Base-by-base conservation (phyloP, 2,113 vertebrate species). In the Microtus richardsoni region DNA sequence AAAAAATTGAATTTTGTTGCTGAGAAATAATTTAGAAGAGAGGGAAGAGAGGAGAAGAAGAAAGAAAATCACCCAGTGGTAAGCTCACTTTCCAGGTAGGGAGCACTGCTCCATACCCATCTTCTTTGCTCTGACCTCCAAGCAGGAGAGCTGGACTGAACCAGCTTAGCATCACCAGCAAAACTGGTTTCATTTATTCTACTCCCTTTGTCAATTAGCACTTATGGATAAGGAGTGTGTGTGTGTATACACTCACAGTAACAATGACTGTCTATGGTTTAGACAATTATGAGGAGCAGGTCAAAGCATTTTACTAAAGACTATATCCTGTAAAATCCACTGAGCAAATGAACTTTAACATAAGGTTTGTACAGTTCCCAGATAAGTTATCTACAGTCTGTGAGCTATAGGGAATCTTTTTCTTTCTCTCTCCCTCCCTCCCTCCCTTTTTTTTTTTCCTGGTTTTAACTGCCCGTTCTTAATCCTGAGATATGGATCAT, bases 231-330 rank as follows among this genome's bases (percentile, higher is more conserved):
- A 83, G n/a, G n/a, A 75, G 41, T 33, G 26, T 78, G 41, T 78
- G 41, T 33, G 62, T 47, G 33, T 24, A 33, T 39, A 28, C 39
- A 28, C 64, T 14, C 19, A 2, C 14, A 60, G 19, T 66, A 44
- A 85, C 28, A 66, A 85, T 33, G 41, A 64, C 1, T 17, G 49
- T 39, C 70, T 28, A 8, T 4, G 22, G 5, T 39, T 80, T 62
- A 90, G 49, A 47, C 54, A 44, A 70, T 19, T 54, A 10, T 21
- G 21, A 49, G 5, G 2, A 1, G 19, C 33, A 24, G 12, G 39
- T 47, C 19, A 44, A 93, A 88, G 49, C 64, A 44, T 39, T 86
- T 95, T 88, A 70, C 82, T 93, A 7, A 86, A 79, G 22, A 54
- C 44, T 47, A 5, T 47, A 84, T 64, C 22, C 70, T 44, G 84